phyloP scores from a whole-genome alignment of 2,797 vertebrate genomes.

The Perodicticus potto region DNA sequence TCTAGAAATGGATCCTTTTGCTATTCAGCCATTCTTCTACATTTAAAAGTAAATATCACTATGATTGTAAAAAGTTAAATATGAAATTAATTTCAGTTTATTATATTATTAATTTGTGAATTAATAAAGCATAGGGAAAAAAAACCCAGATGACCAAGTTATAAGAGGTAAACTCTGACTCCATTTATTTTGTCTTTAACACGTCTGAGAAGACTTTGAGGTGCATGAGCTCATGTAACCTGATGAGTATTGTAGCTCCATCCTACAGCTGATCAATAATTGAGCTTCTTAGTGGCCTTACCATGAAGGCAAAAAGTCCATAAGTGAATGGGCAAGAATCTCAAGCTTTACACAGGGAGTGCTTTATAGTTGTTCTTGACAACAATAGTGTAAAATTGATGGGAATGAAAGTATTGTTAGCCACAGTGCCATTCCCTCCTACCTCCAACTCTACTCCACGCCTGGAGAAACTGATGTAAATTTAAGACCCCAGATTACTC shows the following conservation, averaged over 20 bases:
- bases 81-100: constrained; percentile 35
- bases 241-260: background rate
- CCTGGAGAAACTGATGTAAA: background rate
- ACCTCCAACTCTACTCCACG: background rate
- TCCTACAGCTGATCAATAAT: background rate
- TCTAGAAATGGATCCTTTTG: background rate
- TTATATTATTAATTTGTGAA: background rate
- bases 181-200: background rate
- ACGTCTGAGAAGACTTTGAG: too few relatives aligned
- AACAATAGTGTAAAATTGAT: background rate
- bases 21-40: background rate
- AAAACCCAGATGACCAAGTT: background rate
- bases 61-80: background rate
- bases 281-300: background rate
- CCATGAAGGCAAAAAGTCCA: background rate
- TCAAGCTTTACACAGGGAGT: background rate
- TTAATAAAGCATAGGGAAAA: background rate
- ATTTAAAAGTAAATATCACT: background rate
- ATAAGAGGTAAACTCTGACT: too few relatives aligned
- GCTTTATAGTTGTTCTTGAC: background rate
- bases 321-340: background rate
- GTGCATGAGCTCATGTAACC: fast-evolving
- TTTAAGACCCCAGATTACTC: background rate
- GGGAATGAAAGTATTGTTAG: background rate
- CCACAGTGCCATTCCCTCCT: background rate